These are phyloP conservation scores for Rotaria magnacalcarata DNA, from an alignment of 2,888 invertebrate species.

Conservation along the genomic window DNA sequence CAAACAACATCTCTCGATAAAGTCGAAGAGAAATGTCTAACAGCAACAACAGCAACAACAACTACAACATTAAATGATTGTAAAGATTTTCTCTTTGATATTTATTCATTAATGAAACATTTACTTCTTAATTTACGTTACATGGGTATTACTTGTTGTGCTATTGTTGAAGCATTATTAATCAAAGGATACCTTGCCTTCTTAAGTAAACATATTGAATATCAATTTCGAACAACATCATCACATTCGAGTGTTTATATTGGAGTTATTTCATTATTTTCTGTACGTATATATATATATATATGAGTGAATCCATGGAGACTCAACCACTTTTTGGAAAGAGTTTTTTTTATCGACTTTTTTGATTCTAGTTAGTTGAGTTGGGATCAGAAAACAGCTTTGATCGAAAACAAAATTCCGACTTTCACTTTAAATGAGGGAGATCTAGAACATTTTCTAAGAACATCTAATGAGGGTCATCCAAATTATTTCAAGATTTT, in stretches of 20 bases:
- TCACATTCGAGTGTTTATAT: conserved; percentile 31
- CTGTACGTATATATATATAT: not conserved
- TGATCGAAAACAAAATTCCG: too few relatives aligned
- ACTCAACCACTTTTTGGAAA: too few relatives aligned
- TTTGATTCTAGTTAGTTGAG: too few relatives aligned
- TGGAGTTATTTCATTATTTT: conserved; percentile 38
- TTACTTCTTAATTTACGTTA: not conserved
- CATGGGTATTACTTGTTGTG: conserved; percentile 10
- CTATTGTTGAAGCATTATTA: not conserved
- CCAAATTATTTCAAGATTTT: too few relatives aligned
- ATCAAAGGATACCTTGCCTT: conserved; percentile 4
- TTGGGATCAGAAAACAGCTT: too few relatives aligned
- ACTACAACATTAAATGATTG: not conserved
- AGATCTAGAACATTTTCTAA: too few relatives aligned
- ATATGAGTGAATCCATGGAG: too few relatives aligned
- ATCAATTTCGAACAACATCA: conserved; percentile 35
- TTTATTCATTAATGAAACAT: not conserved
- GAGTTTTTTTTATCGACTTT: too few relatives aligned
- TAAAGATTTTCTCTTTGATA: not conserved
- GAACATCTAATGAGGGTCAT: too few relatives aligned
- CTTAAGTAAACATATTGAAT: conserved; percentile 19
- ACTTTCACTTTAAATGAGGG: too few relatives aligned
- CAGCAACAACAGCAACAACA: not conserved
- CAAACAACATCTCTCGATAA: not conserved
- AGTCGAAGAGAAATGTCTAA: not conserved